Evolutionary conservation across 2,888 invertebrate genomes (phyloP).

Genomic region (Protula sp.): DNA sequence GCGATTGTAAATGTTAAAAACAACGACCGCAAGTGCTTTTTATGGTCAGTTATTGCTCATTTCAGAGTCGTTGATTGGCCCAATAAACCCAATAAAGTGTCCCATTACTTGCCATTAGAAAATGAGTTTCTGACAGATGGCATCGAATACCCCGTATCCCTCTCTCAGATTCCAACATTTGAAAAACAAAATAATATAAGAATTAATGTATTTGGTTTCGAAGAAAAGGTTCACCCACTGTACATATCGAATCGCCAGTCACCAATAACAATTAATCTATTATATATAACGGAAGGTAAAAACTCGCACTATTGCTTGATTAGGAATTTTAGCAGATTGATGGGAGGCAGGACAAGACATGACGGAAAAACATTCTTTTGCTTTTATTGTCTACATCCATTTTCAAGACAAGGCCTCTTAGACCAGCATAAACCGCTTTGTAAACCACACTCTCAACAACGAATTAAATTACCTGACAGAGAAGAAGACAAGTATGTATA

Average conservation of each 20-base stretch:
- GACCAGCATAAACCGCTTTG: conserved; percentile 3
- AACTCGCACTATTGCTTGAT: conserved; percentile 18
- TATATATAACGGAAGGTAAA: conserved; percentile 7
- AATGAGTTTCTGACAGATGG: conserved; percentile 9
- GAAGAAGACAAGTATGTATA: too few species aligned
- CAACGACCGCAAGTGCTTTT: conserved; percentile 23
- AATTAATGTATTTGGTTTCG: conserved; percentile 16
- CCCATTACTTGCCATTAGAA: conserved; percentile 6
- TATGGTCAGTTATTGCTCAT: too few species aligned
- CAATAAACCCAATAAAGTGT: too few species aligned
- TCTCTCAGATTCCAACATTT: conserved; percentile 13
- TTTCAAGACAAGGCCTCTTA: conserved; percentile 2
- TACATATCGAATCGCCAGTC: conserved; percentile 10
- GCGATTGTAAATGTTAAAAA: conserved; percentile 25
- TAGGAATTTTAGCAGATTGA: conserved; percentile 9
- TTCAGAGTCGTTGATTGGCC: too few species aligned
- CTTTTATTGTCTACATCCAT: conserved; percentile 14
- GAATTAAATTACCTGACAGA: not conserved
- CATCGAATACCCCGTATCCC: conserved; percentile 11
- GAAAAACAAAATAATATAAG: conserved; percentile 16
- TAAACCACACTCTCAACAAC: not conserved
- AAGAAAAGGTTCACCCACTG: conserved; percentile 13
- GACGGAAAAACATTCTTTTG: conserved; percentile 1
- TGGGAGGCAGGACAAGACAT: not conserved
- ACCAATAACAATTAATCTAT: conserved; percentile 6